These are phyloP conservation scores for Helicoverpa assulta DNA, from an alignment of 2,888 invertebrate genomes.

Conservation along the genomic window DNA sequence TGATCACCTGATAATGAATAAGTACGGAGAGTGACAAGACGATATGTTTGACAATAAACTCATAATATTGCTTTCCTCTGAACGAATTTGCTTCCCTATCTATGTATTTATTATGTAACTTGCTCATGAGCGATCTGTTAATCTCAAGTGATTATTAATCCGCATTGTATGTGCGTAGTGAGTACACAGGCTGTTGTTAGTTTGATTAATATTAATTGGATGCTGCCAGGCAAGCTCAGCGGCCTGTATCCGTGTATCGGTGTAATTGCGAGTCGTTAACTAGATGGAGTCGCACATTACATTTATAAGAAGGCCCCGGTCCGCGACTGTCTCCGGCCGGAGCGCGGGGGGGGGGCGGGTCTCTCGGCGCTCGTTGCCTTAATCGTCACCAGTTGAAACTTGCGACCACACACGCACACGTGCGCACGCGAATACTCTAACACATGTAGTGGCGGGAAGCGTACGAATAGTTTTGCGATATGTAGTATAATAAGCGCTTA, in stretches of 20 bases:
- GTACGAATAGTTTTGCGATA: slow-evolving; percentile 14
- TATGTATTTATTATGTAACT: slow-evolving; percentile 4
- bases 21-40: too few relatives aligned
- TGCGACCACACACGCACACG: not conserved
- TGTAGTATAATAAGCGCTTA: not conserved
- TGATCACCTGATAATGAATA: too few relatives aligned
- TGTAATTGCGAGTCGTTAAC: too few relatives aligned
- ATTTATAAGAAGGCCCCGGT: too few relatives aligned
- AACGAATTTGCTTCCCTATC: not conserved
- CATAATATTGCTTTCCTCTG: not conserved
- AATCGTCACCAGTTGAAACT: slow-evolving; percentile 20
- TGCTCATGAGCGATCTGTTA: slow-evolving; percentile 4
- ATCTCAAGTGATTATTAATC: slow-evolving; percentile 41
- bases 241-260: not conserved
- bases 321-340: not conserved
- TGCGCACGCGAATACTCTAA: not conserved
- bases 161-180: slow-evolving; percentile 26
- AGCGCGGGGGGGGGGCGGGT: not conserved
- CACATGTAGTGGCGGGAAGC: not conserved
- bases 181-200: slow-evolving; percentile 33
- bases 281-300: too few relatives aligned
- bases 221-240: not conserved
- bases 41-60: too few relatives aligned
- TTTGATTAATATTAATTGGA: slow-evolving; percentile 49
- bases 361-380: slow-evolving; percentile 14